Conservation (phyloP, 2,113 vertebrate species). For the Mastomys coucha region DNA sequence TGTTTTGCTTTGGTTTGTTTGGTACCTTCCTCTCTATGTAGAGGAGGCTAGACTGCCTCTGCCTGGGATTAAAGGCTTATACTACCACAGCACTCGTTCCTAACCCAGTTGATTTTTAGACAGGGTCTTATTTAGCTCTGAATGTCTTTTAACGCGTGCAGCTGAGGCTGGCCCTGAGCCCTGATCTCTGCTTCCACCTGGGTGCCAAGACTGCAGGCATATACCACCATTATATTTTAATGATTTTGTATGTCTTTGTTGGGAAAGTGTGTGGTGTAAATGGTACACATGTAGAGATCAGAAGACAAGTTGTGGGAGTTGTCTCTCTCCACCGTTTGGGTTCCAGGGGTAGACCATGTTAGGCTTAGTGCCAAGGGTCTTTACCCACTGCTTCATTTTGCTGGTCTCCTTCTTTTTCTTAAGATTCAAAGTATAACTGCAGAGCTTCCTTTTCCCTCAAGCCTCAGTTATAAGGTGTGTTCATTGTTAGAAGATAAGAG, state of each 20-base stretch:
- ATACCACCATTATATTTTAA: neutral
- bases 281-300: neutral
- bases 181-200: neutral
- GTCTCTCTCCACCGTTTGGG: neutral
- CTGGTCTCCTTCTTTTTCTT: neutral
- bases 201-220: neutral
- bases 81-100: neutral
- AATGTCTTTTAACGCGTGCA: neutral
- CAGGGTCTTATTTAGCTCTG: neutral
- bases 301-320: neutral
- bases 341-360: neutral
- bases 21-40: neutral
- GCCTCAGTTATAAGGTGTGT: neutral
- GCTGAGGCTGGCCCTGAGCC: neutral
- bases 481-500: conserved; percentile 9
- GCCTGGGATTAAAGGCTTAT: neutral
- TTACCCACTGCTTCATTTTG: neutral
- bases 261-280: neutral
- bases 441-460: neutral
- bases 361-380: neutral
- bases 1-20: neutral
- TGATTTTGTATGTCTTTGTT: neutral
- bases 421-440: neutral
- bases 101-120: neutral
- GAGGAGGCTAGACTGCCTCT: neutral